Conservation (phyloP, 2,797 vertebrate genomes). For the Lepilemur septentrionalis region DNA sequence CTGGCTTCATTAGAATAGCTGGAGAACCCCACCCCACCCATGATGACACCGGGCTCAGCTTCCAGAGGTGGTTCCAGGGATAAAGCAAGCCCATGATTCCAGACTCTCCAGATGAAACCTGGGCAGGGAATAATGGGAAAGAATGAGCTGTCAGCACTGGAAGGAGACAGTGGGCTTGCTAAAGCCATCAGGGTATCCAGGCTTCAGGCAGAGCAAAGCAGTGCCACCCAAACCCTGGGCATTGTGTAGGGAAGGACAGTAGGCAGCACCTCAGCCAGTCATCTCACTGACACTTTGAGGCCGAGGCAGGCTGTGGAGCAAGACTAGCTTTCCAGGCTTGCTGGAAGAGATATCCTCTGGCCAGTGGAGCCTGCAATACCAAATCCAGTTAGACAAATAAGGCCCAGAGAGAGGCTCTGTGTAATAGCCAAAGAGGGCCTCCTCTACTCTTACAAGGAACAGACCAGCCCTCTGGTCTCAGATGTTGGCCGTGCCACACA, state of each 20-base stretch:
- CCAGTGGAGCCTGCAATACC: neutral
- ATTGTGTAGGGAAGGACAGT: neutral
- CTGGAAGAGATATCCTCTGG: neutral
- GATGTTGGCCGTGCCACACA: neutral
- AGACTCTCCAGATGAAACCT: conserved; percentile 73
- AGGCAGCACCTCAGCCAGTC: neutral
- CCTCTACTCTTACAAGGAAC: neutral
- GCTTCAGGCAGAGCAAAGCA: neutral
- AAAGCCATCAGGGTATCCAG: neutral
- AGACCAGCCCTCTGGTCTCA: neutral
- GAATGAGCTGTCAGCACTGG: conserved; percentile 68
- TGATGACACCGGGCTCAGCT: conserved; percentile 70
- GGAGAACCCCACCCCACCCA: conserved; percentile 71
- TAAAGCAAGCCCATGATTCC: conserved; percentile 65
- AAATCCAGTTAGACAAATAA: neutral
- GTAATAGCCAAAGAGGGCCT: neutral
- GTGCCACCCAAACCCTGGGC: conserved; percentile 15
- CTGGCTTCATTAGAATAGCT: conserved; percentile 62
- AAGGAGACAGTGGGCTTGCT: conserved; percentile 50
- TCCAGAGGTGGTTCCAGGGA: conserved; percentile 76
- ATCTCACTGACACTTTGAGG: neutral
- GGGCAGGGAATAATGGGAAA: conserved; percentile 67
- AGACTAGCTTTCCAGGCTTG: neutral
- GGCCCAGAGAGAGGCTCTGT: neutral
- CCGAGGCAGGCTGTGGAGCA: neutral